Percentiles rank a stretch among this genome's conserved stretches.
phyloP scores from a whole-genome alignment of 2,888 invertebrate genomes.

The Portevinia maculata region DNA sequence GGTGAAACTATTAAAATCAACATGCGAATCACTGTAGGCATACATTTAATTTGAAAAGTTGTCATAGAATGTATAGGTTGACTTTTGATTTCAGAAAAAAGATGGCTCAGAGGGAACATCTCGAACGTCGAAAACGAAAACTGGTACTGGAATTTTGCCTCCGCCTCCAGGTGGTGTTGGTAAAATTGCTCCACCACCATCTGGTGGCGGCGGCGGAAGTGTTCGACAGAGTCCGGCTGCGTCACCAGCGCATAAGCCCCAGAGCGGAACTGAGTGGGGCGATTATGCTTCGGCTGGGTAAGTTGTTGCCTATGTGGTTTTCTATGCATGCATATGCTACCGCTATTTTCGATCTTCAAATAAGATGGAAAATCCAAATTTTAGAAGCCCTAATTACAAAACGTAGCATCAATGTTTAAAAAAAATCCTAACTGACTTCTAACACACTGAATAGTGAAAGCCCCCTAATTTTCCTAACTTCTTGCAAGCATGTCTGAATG shows the following conservation, averaged over 20 bases:
- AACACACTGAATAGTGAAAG: too few species aligned
- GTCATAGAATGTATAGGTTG: background rate
- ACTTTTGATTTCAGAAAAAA: slow-evolving; percentile 87
- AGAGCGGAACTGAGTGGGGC: slow-evolving; percentile 88
- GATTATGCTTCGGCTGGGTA: slow-evolving; percentile 90
- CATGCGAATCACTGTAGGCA: slow-evolving; percentile 95
- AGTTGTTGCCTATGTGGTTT: slow-evolving; percentile 56
- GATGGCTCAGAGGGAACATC: slow-evolving; percentile 89
- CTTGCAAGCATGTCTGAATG: too few species aligned
- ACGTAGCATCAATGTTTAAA: too few species aligned
- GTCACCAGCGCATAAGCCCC: slow-evolving; percentile 89
- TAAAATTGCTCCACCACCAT: slow-evolving; percentile 90
- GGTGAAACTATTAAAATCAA: slow-evolving; percentile 99
- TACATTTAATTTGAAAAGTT: background rate
- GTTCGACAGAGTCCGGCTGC: slow-evolving; percentile 83
- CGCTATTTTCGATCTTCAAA: too few species aligned
- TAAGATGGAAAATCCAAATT: too few species aligned
- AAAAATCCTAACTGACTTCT: too few species aligned
- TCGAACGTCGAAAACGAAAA: slow-evolving; percentile 86
- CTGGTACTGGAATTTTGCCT: slow-evolving; percentile 88
- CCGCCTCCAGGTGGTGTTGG: slow-evolving; percentile 90
- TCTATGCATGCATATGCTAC: too few species aligned
- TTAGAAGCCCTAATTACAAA: too few species aligned
- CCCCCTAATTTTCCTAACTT: too few species aligned
- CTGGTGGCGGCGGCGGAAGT: slow-evolving; percentile 79